Evolutionary conservation across 2,888 invertebrate species (phyloP), one percentile per base, ranked within the genome.

Genomic region (Drosophila fungiperda): DNA sequence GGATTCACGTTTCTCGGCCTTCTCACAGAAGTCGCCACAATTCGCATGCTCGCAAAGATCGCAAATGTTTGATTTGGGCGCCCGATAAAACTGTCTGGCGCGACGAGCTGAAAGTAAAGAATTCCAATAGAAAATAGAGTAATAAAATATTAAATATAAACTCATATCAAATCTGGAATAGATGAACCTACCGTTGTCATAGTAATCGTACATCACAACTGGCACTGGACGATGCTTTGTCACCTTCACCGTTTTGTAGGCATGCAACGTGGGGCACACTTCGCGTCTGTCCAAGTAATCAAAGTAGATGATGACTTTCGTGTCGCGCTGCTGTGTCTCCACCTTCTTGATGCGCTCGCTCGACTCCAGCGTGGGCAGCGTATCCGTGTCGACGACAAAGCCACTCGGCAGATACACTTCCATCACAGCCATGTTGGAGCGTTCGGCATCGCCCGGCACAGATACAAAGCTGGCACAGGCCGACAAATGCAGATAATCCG

Each of bases 331-430:
- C 82, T 94, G 94, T 0, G 96, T 95, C 92, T 96, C 96, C 0
- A 96, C 96, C 90, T 95, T 94, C 89, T 92, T 93, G 65, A 93
- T 92, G 45, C 92, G 92, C 85, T 95, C 94, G 87, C 94, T 94
- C 35, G 92, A 92, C 71, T 93, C 93, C 50, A 96, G 91, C 63
- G 95, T 95, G 3, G 97, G 97, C 57, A 98, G 92, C 0, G 96
- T 96, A 90, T 96, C 96, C 80, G 95, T 94, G 84, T 98, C 98
- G 0, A 97, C 97, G 2, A 96, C 95, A 92, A 97, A 99, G 26
- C 99, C 98, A 15, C 98, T 98, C 0, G 98, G 98, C 70, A 99
- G 94, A 79, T 95, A 96, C 0, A 98, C 96, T 90, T 98, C 98
- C 94, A 98, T 96, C 0, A 98, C 96, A 8, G 98, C 97, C 95